Evolutionary conservation across 2,797 vertebrate species (phyloP), one percentile per base, ranked within the genome.

Genomic region (Prionace glauca): DNA sequence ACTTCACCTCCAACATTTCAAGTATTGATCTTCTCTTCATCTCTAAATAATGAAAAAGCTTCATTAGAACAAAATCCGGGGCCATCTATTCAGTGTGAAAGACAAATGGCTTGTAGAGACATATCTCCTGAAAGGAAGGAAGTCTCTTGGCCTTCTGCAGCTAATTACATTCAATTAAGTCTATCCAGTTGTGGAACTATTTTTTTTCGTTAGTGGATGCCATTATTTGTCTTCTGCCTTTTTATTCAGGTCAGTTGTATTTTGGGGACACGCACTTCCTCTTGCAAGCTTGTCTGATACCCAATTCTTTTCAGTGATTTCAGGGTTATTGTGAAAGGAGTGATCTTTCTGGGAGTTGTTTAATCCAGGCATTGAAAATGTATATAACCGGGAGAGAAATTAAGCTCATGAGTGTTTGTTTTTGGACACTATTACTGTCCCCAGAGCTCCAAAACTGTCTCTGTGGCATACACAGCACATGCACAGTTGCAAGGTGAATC

Each of bases 81-180:
- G 69, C 41, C 29, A 95, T 95, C 93, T 72, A 74, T 77, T 77
- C 26, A 95, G 56, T 20, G 26, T 29, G 41, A 50, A 95, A 41
- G 67, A 74, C 72, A 95, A 95, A 56, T 77, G 71, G 71, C 56
- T 95, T 32, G 12, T 14, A 71, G 41, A 69, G 67, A 72, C 67
- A 14, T 26, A 26, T 24, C 93, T 65, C 93, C 29, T 22, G 71
- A 95, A 65, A 45, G 45, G 26, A 74, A 94, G 7, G 71, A 50
- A n/a, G 20, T 18, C 8, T 7, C 50, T 56, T 95, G 93, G 93
- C 26, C 71, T 60, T 95, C 71, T 20, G 74, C 36, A n/a, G 67
- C 71, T 74, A 95, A 74, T 95, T 95, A 74, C 41, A 77, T 95
- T 95, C 93, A 95, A 74, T 95, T 95, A 95, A 95, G 71, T n/a